Percentiles rank a stretch among this genome's conserved stretches.
Evolutionary conservation across 2,797 vertebrate species (phyloP).

Genomic region (Aldrovandia affinis): DNA sequence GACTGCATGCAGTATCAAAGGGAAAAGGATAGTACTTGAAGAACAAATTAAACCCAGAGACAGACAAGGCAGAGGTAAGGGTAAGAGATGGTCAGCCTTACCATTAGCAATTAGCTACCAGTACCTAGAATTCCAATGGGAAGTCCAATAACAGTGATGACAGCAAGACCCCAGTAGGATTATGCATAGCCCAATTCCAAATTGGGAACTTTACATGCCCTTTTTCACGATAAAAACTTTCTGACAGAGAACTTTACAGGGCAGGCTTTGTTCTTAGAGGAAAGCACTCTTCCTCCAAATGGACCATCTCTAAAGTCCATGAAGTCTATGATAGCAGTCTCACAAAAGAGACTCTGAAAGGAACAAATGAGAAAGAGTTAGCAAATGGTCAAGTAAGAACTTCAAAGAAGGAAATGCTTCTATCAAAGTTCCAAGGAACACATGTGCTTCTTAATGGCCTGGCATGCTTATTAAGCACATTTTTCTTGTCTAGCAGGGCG

Average conservation of each 20-base stretch:
- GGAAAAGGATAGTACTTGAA: neutral
- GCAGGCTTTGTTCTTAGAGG: neutral
- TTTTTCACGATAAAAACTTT: neutral
- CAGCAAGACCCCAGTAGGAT: too few relatives aligned
- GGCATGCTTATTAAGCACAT: neutral
- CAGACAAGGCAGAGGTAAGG: neutral
- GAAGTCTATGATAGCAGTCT: neutral
- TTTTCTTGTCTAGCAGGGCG: neutral
- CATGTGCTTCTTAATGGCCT: neutral
- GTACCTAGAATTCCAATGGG: neutral
- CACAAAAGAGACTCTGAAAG: constrained; percentile 3
- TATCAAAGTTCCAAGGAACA: too few relatives aligned
- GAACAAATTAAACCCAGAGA: neutral
- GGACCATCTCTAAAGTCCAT: neutral
- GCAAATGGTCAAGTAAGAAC: neutral
- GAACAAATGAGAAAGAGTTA: constrained; percentile 1
- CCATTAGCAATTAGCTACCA: neutral
- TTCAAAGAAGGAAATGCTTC: neutral
- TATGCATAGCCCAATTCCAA: neutral
- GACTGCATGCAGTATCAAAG: neutral
- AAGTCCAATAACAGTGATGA: neutral
- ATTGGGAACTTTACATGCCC: neutral
- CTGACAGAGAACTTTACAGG: neutral
- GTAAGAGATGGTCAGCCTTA: neutral
- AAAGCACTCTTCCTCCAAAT: neutral